phyloP scores from a whole-genome alignment of 2,113 vertebrate species.

The Ranitomeya variabilis region DNA sequence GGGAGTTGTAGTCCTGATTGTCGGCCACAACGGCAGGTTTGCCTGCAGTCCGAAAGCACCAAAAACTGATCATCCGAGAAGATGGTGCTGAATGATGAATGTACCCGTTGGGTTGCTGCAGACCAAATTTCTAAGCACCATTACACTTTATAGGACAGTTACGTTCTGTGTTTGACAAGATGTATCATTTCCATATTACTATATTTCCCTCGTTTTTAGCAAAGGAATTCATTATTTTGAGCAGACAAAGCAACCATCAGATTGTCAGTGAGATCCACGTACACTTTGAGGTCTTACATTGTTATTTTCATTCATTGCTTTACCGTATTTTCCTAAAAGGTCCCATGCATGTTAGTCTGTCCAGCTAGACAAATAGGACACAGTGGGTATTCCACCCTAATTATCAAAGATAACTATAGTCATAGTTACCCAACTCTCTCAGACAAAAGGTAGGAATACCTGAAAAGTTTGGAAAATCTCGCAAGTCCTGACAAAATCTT shows the following conservation, averaged over 20 bases:
- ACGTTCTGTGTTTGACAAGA: background rate
- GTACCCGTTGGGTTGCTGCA: background rate
- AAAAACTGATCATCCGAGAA: background rate
- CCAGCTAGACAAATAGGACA: background rate
- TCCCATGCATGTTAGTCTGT: too few species aligned
- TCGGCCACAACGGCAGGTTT: too few species aligned
- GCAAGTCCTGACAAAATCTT: too few species aligned
- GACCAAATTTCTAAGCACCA: slow-evolving; percentile 6
- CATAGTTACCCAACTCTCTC: too few species aligned
- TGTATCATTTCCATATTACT: slow-evolving; percentile 1
- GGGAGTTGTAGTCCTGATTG: too few species aligned
- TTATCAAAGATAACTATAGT: too few species aligned
- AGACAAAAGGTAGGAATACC: too few species aligned
- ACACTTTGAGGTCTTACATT: background rate
- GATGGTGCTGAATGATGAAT: background rate
- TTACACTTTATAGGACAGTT: slow-evolving; percentile 3
- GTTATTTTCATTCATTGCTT: background rate
- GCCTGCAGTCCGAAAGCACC: too few species aligned
- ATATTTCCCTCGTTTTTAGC: background rate
- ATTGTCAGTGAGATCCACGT: background rate
- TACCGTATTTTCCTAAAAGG: too few species aligned
- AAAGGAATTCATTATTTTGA: slow-evolving; percentile 1
- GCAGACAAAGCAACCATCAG: background rate
- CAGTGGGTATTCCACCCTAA: too few species aligned
- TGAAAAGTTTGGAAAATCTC: too few species aligned